Percentiles rank a stretch among this genome's conserved stretches.
These are phyloP conservation scores for Ptychodera flava DNA, from an alignment of 35 echinoderm and acorn worm species.

Conservation along the genomic window DNA sequence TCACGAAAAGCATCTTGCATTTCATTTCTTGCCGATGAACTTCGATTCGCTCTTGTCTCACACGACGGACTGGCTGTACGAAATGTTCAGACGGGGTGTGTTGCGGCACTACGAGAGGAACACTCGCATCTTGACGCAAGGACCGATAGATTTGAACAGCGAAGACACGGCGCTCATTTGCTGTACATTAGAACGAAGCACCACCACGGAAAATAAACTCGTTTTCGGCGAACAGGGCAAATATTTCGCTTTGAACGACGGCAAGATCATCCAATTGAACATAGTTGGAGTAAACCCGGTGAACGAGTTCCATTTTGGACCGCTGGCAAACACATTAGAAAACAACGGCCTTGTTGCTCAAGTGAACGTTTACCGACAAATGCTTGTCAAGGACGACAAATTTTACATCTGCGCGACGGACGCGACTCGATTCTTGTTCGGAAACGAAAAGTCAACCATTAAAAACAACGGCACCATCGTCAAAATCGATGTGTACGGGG, in stretches of 20 bases:
- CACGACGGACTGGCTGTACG: not conserved
- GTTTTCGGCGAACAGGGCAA: not conserved
- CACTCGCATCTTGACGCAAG: not conserved
- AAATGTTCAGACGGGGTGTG: not conserved
- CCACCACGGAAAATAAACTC: not conserved
- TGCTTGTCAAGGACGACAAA: not conserved
- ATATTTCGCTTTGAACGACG: not conserved
- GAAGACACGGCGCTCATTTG: not conserved
- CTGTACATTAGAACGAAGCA: not conserved
- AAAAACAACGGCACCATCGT: not conserved
- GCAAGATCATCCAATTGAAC: not conserved
- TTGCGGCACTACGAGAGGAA: not conserved
- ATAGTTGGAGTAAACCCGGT: not conserved
- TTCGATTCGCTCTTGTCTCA: no score
- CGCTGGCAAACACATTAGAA: not conserved
- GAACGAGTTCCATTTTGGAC: not conserved
- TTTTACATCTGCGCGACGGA: not conserved
- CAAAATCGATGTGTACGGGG: not conserved
- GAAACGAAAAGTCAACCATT: not conserved
- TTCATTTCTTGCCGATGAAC: no score
- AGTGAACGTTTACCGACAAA: not conserved
- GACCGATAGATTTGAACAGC: not conserved
- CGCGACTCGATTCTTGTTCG: not conserved
- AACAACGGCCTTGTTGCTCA: not conserved
- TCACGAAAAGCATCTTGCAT: no score